These are phyloP conservation scores for Netelia inedita DNA, from an alignment of 2,888 invertebrate species.

Conservation along the genomic window DNA sequence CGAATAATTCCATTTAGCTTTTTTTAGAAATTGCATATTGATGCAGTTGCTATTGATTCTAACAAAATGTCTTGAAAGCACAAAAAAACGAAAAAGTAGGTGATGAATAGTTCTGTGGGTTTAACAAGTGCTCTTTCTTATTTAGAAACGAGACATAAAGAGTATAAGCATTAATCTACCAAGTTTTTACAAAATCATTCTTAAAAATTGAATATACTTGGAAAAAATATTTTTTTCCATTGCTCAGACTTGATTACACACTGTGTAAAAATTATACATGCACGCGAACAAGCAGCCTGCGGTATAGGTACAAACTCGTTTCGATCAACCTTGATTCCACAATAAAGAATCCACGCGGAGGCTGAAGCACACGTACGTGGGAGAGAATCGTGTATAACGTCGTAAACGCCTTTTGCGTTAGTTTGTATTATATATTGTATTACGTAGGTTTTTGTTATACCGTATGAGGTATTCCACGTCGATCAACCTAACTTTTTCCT, in stretches of 20 bases:
- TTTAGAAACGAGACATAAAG: no score
- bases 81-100: no score
- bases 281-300: constrained; percentile 1
- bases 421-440: constrained; percentile 50
- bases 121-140: no score
- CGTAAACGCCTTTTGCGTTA: constrained; percentile 42
- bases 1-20: no score
- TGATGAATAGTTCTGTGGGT: no score
- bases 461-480: constrained; percentile 20
- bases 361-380: constrained; percentile 45
- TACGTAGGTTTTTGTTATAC: constrained; percentile 53
- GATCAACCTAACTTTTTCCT: background rate
- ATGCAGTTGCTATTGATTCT: no score
- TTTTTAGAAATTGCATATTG: no score
- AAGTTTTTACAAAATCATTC: background rate
- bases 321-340: constrained; percentile 58
- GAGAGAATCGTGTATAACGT: constrained; percentile 47
- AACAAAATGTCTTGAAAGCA: no score
- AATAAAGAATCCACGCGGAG: constrained; percentile 53
- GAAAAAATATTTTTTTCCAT: background rate
- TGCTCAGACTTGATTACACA: background rate
- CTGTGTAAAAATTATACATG: constrained; percentile 21
- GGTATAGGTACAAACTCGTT: constrained; percentile 41
- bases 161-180: background rate
- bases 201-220: background rate